phyloP scores from a whole-genome alignment of 1,140 invertebrate genomes.

The Drosophila virilis region DNA sequence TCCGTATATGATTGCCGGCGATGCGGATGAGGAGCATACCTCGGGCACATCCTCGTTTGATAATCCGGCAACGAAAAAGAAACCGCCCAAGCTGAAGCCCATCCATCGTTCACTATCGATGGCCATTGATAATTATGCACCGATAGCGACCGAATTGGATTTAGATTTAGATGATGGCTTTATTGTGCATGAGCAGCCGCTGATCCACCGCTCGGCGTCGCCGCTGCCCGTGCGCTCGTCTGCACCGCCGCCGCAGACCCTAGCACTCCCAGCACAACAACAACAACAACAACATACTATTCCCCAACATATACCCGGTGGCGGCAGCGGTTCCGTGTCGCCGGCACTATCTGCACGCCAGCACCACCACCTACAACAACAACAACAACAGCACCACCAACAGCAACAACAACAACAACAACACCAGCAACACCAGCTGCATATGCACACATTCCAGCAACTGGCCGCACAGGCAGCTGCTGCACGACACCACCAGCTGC shows the following conservation, averaged over 20 bases:
- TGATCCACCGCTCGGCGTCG: slow-evolving; percentile 82
- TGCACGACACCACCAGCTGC: slow-evolving; percentile 60
- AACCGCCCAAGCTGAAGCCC: slow-evolving; percentile 83
- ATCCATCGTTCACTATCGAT: slow-evolving; percentile 83
- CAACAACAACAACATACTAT: slow-evolving; percentile 49
- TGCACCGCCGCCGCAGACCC: slow-evolving; percentile 79
- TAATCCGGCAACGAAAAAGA: slow-evolving; percentile 82
- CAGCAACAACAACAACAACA: slow-evolving; percentile 51
- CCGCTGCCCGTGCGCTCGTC: slow-evolving; percentile 76
- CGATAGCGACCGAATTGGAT: slow-evolving; percentile 47
- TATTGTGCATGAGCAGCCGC: slow-evolving; percentile 77
- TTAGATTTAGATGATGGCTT: slow-evolving; percentile 67
- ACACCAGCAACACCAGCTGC: slow-evolving; percentile 72
- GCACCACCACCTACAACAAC: slow-evolving; percentile 66
- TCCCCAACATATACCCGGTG: slow-evolving; percentile 39
- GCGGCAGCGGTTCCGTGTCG: slow-evolving; percentile 74
- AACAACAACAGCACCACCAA: slow-evolving; percentile 51
- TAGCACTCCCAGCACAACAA: slow-evolving; percentile 70
- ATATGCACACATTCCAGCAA: slow-evolving; percentile 78
- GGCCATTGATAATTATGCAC: slow-evolving; percentile 84
- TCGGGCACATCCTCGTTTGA: slow-evolving; percentile 82
- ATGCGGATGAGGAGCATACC: slow-evolving; percentile 75
- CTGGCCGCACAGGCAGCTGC: slow-evolving; percentile 77
- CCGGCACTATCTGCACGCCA: slow-evolving; percentile 79
- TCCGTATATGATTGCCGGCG: slow-evolving; percentile 70